phyloP scores from a whole-genome alignment of 2,888 invertebrate species.

The Caenorhabditis sinica region DNA sequence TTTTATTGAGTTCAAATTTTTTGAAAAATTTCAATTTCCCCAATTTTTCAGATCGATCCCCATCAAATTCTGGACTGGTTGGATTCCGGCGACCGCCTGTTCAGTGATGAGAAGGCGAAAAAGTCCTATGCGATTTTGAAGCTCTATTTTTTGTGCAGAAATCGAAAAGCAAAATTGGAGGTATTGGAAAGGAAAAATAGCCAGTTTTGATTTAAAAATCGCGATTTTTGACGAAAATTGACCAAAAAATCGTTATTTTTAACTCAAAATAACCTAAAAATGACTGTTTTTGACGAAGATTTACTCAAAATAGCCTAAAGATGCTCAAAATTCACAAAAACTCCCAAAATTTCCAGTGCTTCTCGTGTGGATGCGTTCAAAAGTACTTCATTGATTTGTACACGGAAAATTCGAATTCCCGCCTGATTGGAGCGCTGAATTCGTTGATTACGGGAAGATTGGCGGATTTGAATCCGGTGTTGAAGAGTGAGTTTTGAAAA shows the following conservation, averaged over 20 bases:
- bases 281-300: background rate
- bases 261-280: background rate
- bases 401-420: constrained; percentile 14
- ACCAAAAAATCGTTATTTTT: no score
- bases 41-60: constrained; percentile 35
- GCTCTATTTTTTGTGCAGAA: constrained; percentile 24
- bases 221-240: no score
- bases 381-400: constrained; percentile 35
- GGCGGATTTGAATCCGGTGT: background rate
- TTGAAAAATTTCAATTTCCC: background rate
- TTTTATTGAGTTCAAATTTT: background rate
- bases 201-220: background rate
- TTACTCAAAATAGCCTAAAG: no score
- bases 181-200: background rate
- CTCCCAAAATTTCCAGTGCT: constrained; percentile 20
- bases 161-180: constrained; percentile 29
- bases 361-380: constrained; percentile 49
- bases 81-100: constrained; percentile 20
- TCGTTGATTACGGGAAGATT: background rate
- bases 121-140: constrained; percentile 38
- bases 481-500: constrained; percentile 17
- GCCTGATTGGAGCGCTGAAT: constrained; percentile 31
- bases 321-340: background rate
- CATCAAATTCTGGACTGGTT: constrained; percentile 41
- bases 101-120: background rate